Base-by-base conservation (phyloP, 2,888 invertebrate species). In the Pasiphila rectangulata region DNA sequence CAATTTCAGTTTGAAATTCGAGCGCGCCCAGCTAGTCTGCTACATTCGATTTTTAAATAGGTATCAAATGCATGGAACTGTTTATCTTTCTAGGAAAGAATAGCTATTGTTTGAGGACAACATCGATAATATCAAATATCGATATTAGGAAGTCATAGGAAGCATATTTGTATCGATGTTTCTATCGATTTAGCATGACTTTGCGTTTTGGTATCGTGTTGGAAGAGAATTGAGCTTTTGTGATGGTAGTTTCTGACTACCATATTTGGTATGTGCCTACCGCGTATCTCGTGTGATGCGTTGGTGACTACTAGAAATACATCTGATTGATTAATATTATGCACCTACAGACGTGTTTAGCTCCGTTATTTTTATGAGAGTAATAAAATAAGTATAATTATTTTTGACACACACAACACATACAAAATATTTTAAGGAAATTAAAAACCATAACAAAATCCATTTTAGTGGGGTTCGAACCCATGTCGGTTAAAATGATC, bases 41-140 rank as follows among this genome's bases (percentile, higher is more conserved):
- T 56, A 61, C 57, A 68, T 78, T 75, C 75, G 69, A 70, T 67
- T 78, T 81, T 76, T 75, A 72, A 70, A 74, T 75, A 62, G 74
- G 68, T 70, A 71, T 68, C 65, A 65, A 73, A 72, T 72, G 69
- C 77, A 71, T 48, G 27, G 23, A 40, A 37, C 56, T 64, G 59
- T 64, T 68, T 60, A 65, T 75, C 75, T 87, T 82, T 83, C 77
- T 67, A 59, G 69, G 71, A 57, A 80, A 85, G 80, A 83, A 81
- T 83, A 62, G 77, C 7, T 80, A 87, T 87, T 87, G 87, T 87
- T 79, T 79, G 85, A 75, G 77, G 79, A 83, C 83, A 81, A 75
- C 78, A 68, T 78, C n/a, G 30, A 30, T 32, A 9, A 2, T 32
- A 32, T 80, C 83, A 79, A 80, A 81, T 79, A 71, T 74, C 73